Base-by-base conservation (phyloP, 1,140 invertebrate species). In the Hyphantria cunea region DNA sequence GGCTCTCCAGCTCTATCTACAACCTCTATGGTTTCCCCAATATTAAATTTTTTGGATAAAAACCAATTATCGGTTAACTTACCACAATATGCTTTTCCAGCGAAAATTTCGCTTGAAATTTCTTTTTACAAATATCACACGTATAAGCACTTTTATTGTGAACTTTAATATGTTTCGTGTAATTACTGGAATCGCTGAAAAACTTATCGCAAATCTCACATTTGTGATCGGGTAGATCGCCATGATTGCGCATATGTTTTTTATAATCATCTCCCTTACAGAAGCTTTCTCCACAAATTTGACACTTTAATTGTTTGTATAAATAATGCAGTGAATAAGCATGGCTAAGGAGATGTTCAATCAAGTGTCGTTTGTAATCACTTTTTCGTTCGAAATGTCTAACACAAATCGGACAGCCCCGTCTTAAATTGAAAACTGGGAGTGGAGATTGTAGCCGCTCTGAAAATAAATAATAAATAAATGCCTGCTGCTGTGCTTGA, bases 161-260 rank as follows among this genome's bases (percentile, higher is more conserved):
- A 0, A 85, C 72, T 41, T 91, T 91, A 69, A 84, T 89, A 67
- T 91, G 90, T 33, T 90, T 91, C 15, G 78, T 72, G 62, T 82
- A 90, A 58, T 91, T 90, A 41, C 83, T 87, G 0, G 86, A 89
- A 60, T 91, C 88, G 39, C 86, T 86, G 68, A 91, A 91, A 0
- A 74, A 63, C 14, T 80, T 83, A 48, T 80, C 45, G 72, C 90
- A 91, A 0, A 86, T 3, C 5, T 80, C 75, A 49, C 90, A 91
- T 50, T 80, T 73, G 65, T 89, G 90, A 0, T 86, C 48, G 0
- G 90, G 82, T 13, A 91, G 64, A 0, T 66, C 72, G 0, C 71
- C 88, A 68, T 91, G 90, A 2, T 77, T 72, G 0, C 88, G 58
- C 69, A 91, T 74, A 60, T 91, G 89, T 0, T 67, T 58, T 7